These are phyloP conservation scores for Larimichthys crocea DNA, from an alignment of 2,113 vertebrate species.

Conservation along the genomic window DNA sequence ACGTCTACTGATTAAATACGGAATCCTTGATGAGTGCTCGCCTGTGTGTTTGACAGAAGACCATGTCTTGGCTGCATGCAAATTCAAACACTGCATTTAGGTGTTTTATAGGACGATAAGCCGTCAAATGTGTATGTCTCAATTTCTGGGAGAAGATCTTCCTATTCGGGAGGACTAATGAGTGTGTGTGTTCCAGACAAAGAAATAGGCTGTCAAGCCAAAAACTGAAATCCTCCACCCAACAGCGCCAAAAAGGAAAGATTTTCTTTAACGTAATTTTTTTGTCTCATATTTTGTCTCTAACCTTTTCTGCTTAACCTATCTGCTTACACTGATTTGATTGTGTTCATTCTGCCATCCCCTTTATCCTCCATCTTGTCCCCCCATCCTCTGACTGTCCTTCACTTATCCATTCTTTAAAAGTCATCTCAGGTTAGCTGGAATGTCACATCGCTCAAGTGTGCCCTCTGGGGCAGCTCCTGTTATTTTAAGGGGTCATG, in stretches of 20 bases:
- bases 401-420: conserved; percentile 72
- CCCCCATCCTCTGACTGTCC: conserved; percentile 57
- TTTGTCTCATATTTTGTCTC: conserved; percentile 44
- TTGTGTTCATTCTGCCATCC: conserved; percentile 53
- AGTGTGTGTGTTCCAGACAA: conserved; percentile 22
- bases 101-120: conserved; percentile 28
- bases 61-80: conserved; percentile 36
- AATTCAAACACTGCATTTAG: conserved; percentile 48
- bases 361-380: conserved; percentile 34
- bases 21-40: conserved; percentile 69
- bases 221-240: neutral
- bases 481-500: conserved; percentile 80
- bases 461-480: conserved; percentile 68
- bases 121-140: conserved; percentile 18
- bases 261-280: neutral
- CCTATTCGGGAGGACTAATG: neutral
- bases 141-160: conserved; percentile 9
- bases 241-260: conserved; percentile 2
- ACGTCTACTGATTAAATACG: conserved; percentile 81
- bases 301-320: conserved; percentile 77
- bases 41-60: conserved; percentile 57
- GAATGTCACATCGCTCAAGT: conserved; percentile 80
- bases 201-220: neutral
- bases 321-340: conserved; percentile 75
- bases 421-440: conserved; percentile 76